These are phyloP conservation scores for Drosophila cognata DNA, from an alignment of 2,888 invertebrate genomes.

Conservation along the genomic window DNA sequence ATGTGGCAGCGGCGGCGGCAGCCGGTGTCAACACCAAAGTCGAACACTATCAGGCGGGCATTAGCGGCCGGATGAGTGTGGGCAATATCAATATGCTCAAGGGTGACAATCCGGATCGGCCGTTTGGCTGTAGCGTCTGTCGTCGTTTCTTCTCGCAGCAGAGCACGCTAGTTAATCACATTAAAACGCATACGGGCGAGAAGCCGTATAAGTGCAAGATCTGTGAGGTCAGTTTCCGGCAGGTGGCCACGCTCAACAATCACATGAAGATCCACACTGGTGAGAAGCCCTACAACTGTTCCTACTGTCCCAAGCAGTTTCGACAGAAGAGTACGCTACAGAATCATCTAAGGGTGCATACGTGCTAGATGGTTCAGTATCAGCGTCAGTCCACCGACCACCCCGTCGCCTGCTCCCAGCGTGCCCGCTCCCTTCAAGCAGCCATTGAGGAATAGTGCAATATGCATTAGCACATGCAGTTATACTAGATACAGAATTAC, in stretches of 20 bases:
- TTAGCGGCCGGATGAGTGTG: slow-evolving; percentile 68
- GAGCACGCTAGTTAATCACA: slow-evolving; percentile 82
- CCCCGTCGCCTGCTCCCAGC: slow-evolving; percentile 13
- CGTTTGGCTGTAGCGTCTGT: slow-evolving; percentile 81
- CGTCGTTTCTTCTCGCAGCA: slow-evolving; percentile 82
- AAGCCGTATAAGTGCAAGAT: slow-evolving; percentile 83
- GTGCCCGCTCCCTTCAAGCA: slow-evolving; percentile 53
- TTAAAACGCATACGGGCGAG: slow-evolving; percentile 83
- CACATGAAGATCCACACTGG: slow-evolving; percentile 83
- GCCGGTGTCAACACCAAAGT: slow-evolving; percentile 56
- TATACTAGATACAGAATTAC: slow-evolving; percentile 48
- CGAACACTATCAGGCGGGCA: slow-evolving; percentile 66
- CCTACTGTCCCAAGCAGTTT: slow-evolving; percentile 83
- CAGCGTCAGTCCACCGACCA: slow-evolving; percentile 1
- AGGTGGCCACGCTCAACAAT: slow-evolving; percentile 82
- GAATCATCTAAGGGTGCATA: slow-evolving; percentile 82
- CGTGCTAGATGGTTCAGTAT: slow-evolving; percentile 64
- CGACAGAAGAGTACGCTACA: slow-evolving; percentile 82
- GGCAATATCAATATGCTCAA: slow-evolving; percentile 72
- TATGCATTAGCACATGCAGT: slow-evolving; percentile 58
- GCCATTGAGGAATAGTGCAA: slow-evolving; percentile 76
- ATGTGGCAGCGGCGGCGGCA: slow-evolving; percentile 65
- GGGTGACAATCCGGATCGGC: slow-evolving; percentile 79
- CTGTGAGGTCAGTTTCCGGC: slow-evolving; percentile 82
- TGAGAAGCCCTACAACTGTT: slow-evolving; percentile 83